Evolutionary conservation across 2,113 vertebrate genomes (phyloP), one percentile per base, ranked within the genome.

Genomic region (Cyrtonyx montezumae): DNA sequence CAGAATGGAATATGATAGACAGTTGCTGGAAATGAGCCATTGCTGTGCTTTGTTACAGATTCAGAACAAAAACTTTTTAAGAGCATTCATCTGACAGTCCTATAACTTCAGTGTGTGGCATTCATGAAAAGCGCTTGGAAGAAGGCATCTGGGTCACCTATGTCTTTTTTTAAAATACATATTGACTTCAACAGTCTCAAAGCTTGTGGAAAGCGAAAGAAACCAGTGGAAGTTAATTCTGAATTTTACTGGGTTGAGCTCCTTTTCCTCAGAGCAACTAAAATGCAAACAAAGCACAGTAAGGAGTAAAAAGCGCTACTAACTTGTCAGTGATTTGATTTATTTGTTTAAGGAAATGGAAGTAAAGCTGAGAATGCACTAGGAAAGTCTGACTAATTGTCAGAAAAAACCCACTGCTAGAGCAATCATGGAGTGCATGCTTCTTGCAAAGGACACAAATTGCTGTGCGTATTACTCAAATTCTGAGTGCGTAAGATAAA

Each of bases 11-110:
- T 83, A 83, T 0, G 20, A 70, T 67, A 70, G 56, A 49, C 65
- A 93, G n/a, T 40, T 87, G 67, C 94, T 95, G 94, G 94, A 94
- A 89, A 58, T 30, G 51, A 96, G 82, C 82, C 93, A 90, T 30
- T 66, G 63, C 65, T 93, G 42, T 91, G 68, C 71, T 61, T 87
- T 70, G 45, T 85, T 94, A 46, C 65, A 80, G 79, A 91, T 77
- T 90, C 59, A 75, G 65, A 85, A 51, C n/a, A 85, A 83, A 85
- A 81, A 28, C 75, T 79, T 87, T 91, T 56, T 68, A 91, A 89
- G 75, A 83, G 12, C 42, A 17, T 84, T 89, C 25, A 25, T 76
- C 36, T 1, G 0, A 28, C 58, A 56, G 55, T 85, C 71, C 59
- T 74, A 28, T 46, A 58, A 23, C 14, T 0, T 0, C 53, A 62